Conservation (phyloP, 2,113 vertebrate genomes). For the Prionailurus bengalensis region DNA sequence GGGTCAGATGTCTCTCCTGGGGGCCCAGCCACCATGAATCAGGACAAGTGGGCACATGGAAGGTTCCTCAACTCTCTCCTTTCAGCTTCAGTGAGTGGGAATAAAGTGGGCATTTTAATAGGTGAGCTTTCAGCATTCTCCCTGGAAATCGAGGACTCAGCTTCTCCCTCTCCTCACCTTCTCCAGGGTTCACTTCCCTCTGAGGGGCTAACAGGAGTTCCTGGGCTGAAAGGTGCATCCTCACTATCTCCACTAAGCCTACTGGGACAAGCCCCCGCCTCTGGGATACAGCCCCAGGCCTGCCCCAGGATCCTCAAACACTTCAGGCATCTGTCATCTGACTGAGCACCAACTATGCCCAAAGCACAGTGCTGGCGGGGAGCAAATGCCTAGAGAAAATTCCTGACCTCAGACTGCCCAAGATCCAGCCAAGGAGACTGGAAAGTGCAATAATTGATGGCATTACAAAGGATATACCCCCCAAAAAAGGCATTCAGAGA, state of each 20-base stretch:
- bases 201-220: background rate
- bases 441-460: background rate
- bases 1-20: fast-evolving
- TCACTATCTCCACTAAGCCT: background rate
- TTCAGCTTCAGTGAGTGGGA: background rate
- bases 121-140: background rate
- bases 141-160: background rate
- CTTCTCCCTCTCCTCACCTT: background rate
- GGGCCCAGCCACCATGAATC: background rate
- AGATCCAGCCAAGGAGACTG: background rate
- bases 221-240: background rate
- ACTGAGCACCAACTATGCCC: background rate
- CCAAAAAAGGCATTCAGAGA: background rate
- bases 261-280: too few species aligned
- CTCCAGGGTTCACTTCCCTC: background rate
- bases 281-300: background rate
- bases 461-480: background rate
- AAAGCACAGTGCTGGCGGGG: fast-evolving
- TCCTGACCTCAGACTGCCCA: background rate
- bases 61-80: background rate
- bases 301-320: background rate
- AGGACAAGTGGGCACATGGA: background rate
- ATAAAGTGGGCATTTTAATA: background rate
- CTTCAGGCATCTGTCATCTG: background rate
- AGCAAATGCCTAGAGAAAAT: background rate